Conservation (phyloP, 2,888 invertebrate genomes). For the Epinotia bilunana region DNA sequence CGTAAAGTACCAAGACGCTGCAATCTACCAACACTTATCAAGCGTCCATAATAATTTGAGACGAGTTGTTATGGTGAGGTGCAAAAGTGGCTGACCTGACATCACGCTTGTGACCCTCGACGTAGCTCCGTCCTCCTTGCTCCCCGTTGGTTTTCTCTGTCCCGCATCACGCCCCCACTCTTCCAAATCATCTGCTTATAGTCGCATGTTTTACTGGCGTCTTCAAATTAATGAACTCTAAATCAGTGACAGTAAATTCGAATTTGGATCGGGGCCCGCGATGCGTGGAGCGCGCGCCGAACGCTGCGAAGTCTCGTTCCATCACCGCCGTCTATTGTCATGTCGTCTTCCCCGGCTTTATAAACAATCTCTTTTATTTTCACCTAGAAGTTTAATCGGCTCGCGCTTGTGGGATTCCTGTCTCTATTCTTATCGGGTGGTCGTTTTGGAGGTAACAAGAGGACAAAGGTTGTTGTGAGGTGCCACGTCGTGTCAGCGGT, state of each 20-base stretch:
- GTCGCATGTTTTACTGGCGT: constrained; percentile 78
- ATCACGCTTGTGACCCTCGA: constrained; percentile 84
- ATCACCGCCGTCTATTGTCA: constrained; percentile 82
- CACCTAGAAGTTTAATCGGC: constrained; percentile 81
- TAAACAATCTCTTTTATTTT: constrained; percentile 84
- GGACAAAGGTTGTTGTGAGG: constrained; percentile 81
- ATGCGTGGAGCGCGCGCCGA: constrained; percentile 53
- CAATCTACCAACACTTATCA: constrained; percentile 84
- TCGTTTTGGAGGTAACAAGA: constrained; percentile 77
- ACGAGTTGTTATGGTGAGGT: constrained; percentile 85
- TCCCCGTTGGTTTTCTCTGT: constrained; percentile 65
- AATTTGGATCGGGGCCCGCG: constrained; percentile 66
- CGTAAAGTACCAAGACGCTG: constrained; percentile 80
- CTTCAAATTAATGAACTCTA: constrained; percentile 81
- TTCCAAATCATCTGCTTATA: constrained; percentile 80
- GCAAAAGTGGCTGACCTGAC: constrained; percentile 85
- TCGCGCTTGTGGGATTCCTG: constrained; percentile 79
- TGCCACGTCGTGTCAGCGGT: constrained; percentile 74
- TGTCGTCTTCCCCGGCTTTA: constrained; percentile 81
- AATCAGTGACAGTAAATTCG: constrained; percentile 74
- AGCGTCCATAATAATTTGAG: constrained; percentile 85
- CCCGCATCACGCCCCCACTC: constrained; percentile 83
- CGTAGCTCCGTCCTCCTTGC: constrained; percentile 65
- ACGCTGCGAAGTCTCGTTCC: constrained; percentile 68
- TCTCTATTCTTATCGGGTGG: constrained; percentile 81